phyloP scores from a whole-genome alignment of 2,797 vertebrate genomes.

The Diplodus puntazzo region DNA sequence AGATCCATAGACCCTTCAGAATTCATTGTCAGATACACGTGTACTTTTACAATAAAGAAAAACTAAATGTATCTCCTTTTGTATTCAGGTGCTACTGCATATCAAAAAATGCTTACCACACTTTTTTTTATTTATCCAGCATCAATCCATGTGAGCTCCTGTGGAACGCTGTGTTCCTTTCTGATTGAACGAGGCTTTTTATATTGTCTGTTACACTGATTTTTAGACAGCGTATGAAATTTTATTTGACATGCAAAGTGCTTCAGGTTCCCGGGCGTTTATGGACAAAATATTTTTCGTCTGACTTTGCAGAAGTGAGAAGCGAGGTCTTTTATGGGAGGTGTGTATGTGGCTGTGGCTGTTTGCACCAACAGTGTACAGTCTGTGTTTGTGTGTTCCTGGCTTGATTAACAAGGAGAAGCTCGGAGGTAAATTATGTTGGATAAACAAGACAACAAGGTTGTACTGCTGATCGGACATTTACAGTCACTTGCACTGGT shows the following conservation, averaged over 20 bases:
- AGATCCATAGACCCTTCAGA: not conserved
- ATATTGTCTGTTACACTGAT: conserved; percentile 75
- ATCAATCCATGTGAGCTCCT: conserved; percentile 55
- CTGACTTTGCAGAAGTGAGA: conserved; percentile 79
- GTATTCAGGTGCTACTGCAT: not conserved
- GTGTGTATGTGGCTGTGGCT: conserved; percentile 8
- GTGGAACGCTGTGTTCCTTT: conserved; percentile 68
- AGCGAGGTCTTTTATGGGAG: conserved; percentile 43
- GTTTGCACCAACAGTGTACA: conserved; percentile 1
- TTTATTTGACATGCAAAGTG: conserved; percentile 85
- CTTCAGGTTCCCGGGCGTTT: conserved; percentile 68
- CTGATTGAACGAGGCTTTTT: conserved; percentile 79
- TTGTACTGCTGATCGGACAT: conserved; percentile 53
- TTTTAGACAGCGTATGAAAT: conserved; percentile 73
- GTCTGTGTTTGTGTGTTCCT: conserved; percentile 58
- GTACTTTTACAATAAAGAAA: too few species aligned
- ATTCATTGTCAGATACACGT: not conserved
- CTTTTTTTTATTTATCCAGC: conserved; percentile 43
- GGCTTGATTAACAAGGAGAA: conserved; percentile 82
- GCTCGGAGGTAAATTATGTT: conserved; percentile 74
- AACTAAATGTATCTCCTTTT: too few species aligned
- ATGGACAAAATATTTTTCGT: conserved; percentile 78
- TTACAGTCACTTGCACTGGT: conserved; percentile 63
- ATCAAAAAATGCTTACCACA: conserved; percentile 40
- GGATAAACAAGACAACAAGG: conserved; percentile 65